Evolutionary conservation across 1,140 invertebrate species (phyloP).

Genomic region (Leptinotarsa undecemlineata): DNA sequence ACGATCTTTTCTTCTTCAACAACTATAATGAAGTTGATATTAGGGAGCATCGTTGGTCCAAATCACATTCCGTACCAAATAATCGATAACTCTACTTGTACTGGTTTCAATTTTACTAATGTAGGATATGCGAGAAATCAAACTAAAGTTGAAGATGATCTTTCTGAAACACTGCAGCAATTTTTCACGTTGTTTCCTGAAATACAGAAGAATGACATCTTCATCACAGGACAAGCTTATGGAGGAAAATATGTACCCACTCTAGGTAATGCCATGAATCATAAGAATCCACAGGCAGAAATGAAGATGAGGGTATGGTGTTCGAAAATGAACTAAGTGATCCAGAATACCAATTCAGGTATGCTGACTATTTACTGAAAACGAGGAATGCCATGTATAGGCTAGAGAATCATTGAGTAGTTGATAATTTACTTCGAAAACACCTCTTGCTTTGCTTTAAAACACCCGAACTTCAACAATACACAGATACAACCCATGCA

Average conservation of each 20-base stretch:
- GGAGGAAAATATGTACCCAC: conserved; percentile 84
- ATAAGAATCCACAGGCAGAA: conserved; percentile 63
- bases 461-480: too few species aligned
- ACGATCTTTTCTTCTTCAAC: conserved; percentile 32
- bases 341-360: conserved; percentile 63
- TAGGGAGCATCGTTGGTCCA: conserved; percentile 68
- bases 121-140: conserved; percentile 66
- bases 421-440: not conserved
- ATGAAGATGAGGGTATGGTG: conserved; percentile 70
- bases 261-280: conserved; percentile 70
- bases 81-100: conserved; percentile 85
- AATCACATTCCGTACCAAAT: conserved; percentile 74
- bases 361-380: conserved; percentile 68
- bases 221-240: conserved; percentile 83
- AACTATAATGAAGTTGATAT: conserved; percentile 18
- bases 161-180: conserved; percentile 68
- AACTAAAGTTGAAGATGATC: conserved; percentile 65
- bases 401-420: not conserved
- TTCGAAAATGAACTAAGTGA: conserved; percentile 85
- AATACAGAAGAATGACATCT: conserved; percentile 68
- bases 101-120: conserved; percentile 76
- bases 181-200: conserved; percentile 74
- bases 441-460: too few species aligned
- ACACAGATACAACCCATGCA: too few species aligned
- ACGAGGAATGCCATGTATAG: conserved; percentile 59